Conservation (phyloP, 1,140 invertebrate genomes). For the Procambarus clarkii region DNA sequence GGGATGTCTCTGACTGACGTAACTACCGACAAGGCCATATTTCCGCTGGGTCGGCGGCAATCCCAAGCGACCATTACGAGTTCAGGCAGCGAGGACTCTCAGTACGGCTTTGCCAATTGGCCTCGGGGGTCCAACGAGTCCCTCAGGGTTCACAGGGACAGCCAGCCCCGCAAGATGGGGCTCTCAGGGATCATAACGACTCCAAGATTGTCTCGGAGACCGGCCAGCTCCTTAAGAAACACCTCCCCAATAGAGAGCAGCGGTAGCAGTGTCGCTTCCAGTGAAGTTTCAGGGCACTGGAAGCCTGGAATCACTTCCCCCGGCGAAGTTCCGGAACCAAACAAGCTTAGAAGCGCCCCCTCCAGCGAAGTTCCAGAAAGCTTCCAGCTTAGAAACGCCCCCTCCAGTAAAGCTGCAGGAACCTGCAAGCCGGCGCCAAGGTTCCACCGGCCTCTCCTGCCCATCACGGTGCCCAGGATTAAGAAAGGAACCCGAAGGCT, state of each 20-base stretch:
- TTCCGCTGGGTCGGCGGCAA: conserved; percentile 21
- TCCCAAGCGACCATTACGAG: not conserved
- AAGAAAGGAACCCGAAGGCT: conserved; percentile 46
- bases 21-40: conserved; percentile 23
- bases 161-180: not conserved
- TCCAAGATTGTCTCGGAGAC: conserved; percentile 12
- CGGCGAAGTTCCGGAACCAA: too few relatives aligned
- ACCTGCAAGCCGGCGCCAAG: not conserved
- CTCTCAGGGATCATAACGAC: conserved; percentile 51
- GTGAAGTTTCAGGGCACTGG: not conserved
- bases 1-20: conserved; percentile 43
- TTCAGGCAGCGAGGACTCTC: conserved; percentile 38
- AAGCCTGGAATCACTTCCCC: not conserved
- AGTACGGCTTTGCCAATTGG: conserved; percentile 36
- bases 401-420: not conserved
- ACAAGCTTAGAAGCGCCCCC: not conserved
- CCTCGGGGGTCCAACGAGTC: not conserved
- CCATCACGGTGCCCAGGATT: conserved; percentile 52
- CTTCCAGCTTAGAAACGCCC: not conserved
- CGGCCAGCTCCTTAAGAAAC: not conserved
- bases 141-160: not conserved
- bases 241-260: not conserved
- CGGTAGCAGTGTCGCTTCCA: not conserved
- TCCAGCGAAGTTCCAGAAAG: not conserved
- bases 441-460: conserved; percentile 44